Conservation (phyloP, 2,888 invertebrate species). For the Dasypolia templi region DNA sequence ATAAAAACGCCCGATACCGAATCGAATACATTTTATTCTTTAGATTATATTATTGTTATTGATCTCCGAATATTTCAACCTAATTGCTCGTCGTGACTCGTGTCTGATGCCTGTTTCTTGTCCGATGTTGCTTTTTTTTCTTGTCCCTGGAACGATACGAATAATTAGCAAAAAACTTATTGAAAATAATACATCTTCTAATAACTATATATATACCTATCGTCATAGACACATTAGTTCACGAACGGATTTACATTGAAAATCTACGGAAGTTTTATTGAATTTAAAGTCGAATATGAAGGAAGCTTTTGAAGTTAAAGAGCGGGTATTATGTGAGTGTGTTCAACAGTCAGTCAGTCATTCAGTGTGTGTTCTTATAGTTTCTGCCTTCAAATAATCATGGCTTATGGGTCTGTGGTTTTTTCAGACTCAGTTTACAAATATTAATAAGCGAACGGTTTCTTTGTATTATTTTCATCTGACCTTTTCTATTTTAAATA, state of each 20-base stretch:
- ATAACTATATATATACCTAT: not conserved
- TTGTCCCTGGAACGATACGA: conserved; percentile 56
- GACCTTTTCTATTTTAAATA: conserved; percentile 17
- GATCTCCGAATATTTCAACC: conserved; percentile 25
- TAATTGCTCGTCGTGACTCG: conserved; percentile 52
- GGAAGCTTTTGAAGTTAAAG: not conserved
- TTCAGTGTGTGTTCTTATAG: no score
- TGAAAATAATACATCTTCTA: conserved; percentile 26
- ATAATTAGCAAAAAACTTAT: conserved; percentile 36
- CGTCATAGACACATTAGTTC: not conserved
- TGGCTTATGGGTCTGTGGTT: not conserved
- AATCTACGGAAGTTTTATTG: not conserved
- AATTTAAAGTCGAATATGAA: conserved; percentile 9
- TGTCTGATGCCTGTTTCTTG: conserved; percentile 50
- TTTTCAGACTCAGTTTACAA: not conserved
- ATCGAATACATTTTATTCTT: conserved; percentile 33
- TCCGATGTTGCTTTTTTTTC: conserved; percentile 36
- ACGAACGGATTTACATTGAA: not conserved
- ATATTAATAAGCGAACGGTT: not conserved
- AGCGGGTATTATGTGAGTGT: not conserved
- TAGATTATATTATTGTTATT: conserved; percentile 33
- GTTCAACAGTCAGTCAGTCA: no score
- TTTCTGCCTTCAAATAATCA: not conserved
- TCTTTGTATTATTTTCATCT: not conserved
- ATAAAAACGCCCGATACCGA: conserved; percentile 41